phyloP scores from a whole-genome alignment of 2,113 vertebrate genomes.

The Sterna hirundo region DNA sequence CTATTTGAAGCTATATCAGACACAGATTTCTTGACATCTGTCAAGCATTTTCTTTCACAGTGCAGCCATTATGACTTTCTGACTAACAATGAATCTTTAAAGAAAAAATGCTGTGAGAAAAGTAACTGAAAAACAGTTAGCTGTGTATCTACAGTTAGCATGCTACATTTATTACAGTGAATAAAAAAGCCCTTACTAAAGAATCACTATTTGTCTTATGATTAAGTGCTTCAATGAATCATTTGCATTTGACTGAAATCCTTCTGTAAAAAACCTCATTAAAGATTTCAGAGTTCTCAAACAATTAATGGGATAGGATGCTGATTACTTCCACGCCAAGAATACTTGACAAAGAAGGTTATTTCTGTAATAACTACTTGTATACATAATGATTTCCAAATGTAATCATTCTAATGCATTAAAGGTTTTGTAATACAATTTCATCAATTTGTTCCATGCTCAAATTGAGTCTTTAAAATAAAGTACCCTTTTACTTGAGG shows the following conservation, averaged over 20 bases:
- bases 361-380: slow-evolving; percentile 59
- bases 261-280: slow-evolving; percentile 28
- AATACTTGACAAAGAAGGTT: slow-evolving; percentile 57
- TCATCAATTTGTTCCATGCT: slow-evolving; percentile 48
- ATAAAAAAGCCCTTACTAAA: background rate
- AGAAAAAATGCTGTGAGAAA: slow-evolving; percentile 40
- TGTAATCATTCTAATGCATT: slow-evolving; percentile 46
- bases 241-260: slow-evolving; percentile 66
- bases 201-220: slow-evolving; percentile 42
- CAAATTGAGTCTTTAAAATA: slow-evolving; percentile 46
- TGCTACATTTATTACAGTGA: background rate
- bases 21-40: background rate
- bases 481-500: slow-evolving; percentile 24
- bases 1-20: background rate
- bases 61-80: background rate
- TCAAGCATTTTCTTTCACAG: background rate
- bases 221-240: slow-evolving; percentile 57
- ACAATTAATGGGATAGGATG: slow-evolving; percentile 61
- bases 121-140: background rate
- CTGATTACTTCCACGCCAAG: slow-evolving; percentile 59
- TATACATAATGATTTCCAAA: slow-evolving; percentile 54
- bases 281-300: slow-evolving; percentile 66
- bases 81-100: background rate
- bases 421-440: slow-evolving; percentile 37
- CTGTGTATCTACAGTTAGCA: background rate